Base-by-base conservation (phyloP, 2,888 invertebrate genomes). In the Zaprionus lineosus region DNA sequence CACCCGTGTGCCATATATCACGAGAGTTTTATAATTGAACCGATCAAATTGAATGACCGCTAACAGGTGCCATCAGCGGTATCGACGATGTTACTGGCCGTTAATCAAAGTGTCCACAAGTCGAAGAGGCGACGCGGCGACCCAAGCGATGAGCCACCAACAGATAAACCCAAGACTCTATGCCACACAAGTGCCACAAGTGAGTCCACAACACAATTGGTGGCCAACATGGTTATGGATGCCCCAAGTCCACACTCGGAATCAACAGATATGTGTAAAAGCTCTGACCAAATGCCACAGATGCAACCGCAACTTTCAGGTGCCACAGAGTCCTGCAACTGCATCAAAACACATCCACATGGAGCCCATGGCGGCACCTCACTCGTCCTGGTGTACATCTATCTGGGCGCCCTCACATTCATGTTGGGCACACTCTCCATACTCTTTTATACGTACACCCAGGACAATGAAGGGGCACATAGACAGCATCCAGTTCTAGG, bases 401-500 rank as follows among this genome's bases (percentile, higher is more conserved):
- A 87, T 52, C 57, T 89, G 59, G 88, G 87, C 6, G 78, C 87
- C 3, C 71, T 88, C 9, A 78, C 88, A 18, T 65, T 88, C 1
- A 84, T 87, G 52, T 51, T 89, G 59, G 87, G 86, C 43, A 81
- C 86, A 16, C 74, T 89, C 9, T 68, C 88, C 9, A 74, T 88
- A 11, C 67, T 88, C 16, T 88, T 89, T 61, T 88, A 88, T 19
- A 84, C 86, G 21, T 77, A 87, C 48, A 74, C 78, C 3, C 81
- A 74, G 55, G 50, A 62, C 2, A 43, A 26, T 7, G 16, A 16
- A 12, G 34, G 69, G 12, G n/a, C 71, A 5, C 2, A 61, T 2
- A 11, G 40, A 0, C 24, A 62, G 3, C 5, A 19, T 5, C 11
- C 31, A 14, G 8, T 29, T n/a, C 14, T 50, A 5, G 36, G 44